These are phyloP conservation scores for Brachypterus glaber DNA, from an alignment of 2,888 invertebrate genomes.

Conservation along the genomic window DNA sequence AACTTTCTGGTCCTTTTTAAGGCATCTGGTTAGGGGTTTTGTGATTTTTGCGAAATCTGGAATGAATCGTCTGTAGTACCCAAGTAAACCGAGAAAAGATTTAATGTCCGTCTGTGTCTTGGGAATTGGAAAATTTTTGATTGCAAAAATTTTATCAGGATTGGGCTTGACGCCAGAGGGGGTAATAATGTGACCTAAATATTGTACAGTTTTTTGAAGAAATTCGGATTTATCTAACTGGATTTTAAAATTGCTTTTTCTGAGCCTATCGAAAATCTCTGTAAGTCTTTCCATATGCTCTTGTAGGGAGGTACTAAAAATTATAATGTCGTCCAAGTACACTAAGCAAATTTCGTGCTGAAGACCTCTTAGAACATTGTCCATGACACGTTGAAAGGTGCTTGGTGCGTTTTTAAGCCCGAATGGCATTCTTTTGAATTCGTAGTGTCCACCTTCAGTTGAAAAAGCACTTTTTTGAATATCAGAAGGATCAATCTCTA, in stretches of 20 bases:
- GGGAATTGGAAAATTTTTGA: conserved; percentile 10
- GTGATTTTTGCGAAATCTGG: conserved; percentile 13
- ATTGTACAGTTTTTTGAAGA: no score
- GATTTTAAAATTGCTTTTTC: no score
- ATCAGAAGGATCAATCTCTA: conserved; percentile 11
- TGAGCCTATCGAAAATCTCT: conserved; percentile 16
- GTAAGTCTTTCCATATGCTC: conserved; percentile 11
- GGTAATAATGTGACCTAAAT: conserved; percentile 13
- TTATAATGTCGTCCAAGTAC: conserved; percentile 13
- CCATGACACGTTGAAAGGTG: no score
- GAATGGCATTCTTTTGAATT: no score
- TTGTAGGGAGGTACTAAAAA: conserved; percentile 11
- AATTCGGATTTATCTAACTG: no score
- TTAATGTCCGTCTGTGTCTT: conserved; percentile 13
- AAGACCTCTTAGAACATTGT: conserved; percentile 14
- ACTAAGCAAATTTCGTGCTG: conserved; percentile 14
- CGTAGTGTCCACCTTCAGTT: conserved; percentile 20
- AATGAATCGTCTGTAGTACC: conserved; percentile 12
- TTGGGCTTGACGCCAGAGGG: conserved; percentile 15
- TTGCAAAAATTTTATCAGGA: conserved; percentile 12
- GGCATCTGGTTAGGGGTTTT: conserved; percentile 11
- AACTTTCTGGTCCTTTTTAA: conserved; percentile 11
- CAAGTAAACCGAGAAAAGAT: conserved; percentile 12
- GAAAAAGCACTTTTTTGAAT: conserved; percentile 7
- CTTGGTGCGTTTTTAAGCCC: no score